Evolutionary conservation across 2,888 invertebrate genomes (phyloP).

Genomic region (Leucophenga maculata): DNA sequence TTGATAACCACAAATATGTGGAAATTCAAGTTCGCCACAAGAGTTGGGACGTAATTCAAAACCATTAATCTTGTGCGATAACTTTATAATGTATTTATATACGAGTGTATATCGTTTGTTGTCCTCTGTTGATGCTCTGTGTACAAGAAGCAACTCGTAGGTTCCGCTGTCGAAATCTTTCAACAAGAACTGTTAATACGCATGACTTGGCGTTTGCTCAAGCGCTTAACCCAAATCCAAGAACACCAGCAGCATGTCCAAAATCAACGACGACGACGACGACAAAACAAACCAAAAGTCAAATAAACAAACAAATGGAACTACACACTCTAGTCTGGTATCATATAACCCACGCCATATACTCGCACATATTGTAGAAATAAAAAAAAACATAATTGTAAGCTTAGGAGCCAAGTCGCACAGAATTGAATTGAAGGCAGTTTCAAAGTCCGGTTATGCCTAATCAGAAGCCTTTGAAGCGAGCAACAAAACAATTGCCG

Average conservation of each 20-base stretch:
- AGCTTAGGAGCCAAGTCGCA: not conserved
- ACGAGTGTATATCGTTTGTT: too few relatives aligned
- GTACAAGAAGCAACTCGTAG: not conserved
- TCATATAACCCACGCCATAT: not conserved
- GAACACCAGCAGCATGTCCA: slow-evolving; percentile 35
- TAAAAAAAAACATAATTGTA: slow-evolving; percentile 13
- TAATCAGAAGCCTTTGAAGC: slow-evolving; percentile 2
- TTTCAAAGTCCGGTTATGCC: not conserved
- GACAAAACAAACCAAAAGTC: slow-evolving; percentile 38
- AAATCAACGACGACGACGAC: slow-evolving; percentile 47
- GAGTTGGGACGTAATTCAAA: slow-evolving; percentile 19
- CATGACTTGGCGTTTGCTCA: slow-evolving; percentile 57
- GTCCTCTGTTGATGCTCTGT: too few relatives aligned
- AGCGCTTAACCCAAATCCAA: slow-evolving; percentile 62
- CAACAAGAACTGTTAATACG: slow-evolving; percentile 39
- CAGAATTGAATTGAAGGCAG: not conserved
- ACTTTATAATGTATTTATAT: too few relatives aligned
- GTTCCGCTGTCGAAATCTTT: slow-evolving; percentile 8
- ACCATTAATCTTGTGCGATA: slow-evolving; percentile 29
- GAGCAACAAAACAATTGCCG: slow-evolving; percentile 57
- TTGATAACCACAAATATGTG: too few relatives aligned
- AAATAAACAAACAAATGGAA: slow-evolving; percentile 10
- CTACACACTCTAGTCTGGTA: too few relatives aligned
- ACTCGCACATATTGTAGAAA: not conserved
- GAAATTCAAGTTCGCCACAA: too few relatives aligned